Base-by-base conservation (phyloP, 1,140 invertebrate genomes). In the Lucilia cuprina region DNA sequence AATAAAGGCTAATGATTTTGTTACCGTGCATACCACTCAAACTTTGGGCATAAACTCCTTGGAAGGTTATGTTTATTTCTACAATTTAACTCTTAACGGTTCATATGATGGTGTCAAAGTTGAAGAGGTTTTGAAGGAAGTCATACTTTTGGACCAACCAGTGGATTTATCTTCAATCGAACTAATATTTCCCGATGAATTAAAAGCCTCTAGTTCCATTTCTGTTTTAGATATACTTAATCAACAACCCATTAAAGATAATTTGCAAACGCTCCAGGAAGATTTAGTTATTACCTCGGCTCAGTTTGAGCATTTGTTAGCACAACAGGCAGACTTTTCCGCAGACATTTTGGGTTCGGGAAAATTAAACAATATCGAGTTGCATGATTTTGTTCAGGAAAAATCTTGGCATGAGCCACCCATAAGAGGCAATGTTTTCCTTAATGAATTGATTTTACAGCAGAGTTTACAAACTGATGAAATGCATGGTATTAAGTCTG, bases 11-110 rank as follows among this genome's bases (percentile, higher is more conserved):
- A 85, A 89, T 12, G 86, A 88, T 0, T 91, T 93, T 84, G 85
- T 93, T 5, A 91, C 91, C 8, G 90, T 88, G 85, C 89, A 92
- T 77, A 90, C 89, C 0, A 85, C 88, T 4, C 92, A 93, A 87
- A 84, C 85, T 0, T 83, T 93, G 1, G 83, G 91, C 55, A 49
- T 91, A 0, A 85, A 85, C 7, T 85, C 85, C 12, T 60, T 93
- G 2, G 85, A 85, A 5, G 92, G 92, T 5, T 88, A 91, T 85
- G 88, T 93, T 7, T 89, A 87, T 78, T 91, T 93, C 60, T 86
- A 91, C 55, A 86, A 90, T 47, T 74, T 93, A 12, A 50, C 85
- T 2, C 55, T 92, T 0, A 84, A 84, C 8, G 91, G 89, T 12
- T 17, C 74, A 49, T 92, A 88, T 50, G 88, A 91, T 85, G 89